Evolutionary conservation across 2,797 vertebrate genomes (phyloP), one percentile per base, ranked within the genome.

Genomic region (Argentina silus): DNA sequence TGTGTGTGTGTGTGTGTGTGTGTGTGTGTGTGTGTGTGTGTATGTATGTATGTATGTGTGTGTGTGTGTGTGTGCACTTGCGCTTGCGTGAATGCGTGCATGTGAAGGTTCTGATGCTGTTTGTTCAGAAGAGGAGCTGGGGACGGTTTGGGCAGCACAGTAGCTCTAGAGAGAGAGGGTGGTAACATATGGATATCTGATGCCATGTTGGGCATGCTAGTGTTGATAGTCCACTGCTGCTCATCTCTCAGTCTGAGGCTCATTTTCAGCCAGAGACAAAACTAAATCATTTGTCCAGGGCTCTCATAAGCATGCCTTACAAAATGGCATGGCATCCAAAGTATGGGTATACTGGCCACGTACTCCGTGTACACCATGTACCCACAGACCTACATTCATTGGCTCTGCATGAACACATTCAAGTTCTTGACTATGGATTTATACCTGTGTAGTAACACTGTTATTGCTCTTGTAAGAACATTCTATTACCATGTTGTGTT

Each of bases 21-120:
- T 63, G 12, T 62, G 56, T 72, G 69, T 70, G 53, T 69, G 67
- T 69, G 64, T 36, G 11, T 59, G 19, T 23, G 7, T 10, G 1
- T 23, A 4, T 36, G 27, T 36, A 4, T 36, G 27, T 36, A 4
- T 36, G 27, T 36, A 4, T 36, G 27, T 36, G 27, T 36, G 27
- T 36, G 27, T 36, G 27, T 36, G 27, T 36, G 27, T 36, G 27
- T 36, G 27, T 36, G 27, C 27, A 4, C 4, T 1, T 36, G 27
- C 27, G 27, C 27, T 36, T 36, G 27, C 27, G 27, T 36, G n/a
- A n/a, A 36, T 4, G 27, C 27, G 27, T n/a, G n/a, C n/a, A n/a
- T n/a, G n/a, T 36, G 27, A 36, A 36, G 1, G 27, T 36, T 36
- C 27, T 36, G 27, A 36, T 36, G 27, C 27, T 36, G 57, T 36